These are phyloP conservation scores for Paramormyrops kingsleyae DNA, from an alignment of 2,113 vertebrate genomes.

Conservation along the genomic window DNA sequence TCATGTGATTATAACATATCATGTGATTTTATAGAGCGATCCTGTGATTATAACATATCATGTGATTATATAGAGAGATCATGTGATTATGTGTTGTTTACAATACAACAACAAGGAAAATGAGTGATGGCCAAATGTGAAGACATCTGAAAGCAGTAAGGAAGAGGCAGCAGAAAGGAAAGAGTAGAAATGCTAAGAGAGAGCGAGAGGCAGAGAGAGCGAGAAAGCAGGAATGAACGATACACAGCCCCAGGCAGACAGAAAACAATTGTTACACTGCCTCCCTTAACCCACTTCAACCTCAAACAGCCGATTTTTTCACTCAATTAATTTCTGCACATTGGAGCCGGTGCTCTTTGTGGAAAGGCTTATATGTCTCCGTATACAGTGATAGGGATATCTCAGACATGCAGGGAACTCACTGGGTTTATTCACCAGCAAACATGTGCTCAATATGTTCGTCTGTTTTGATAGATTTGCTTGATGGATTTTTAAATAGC, in stretches of 20 bases:
- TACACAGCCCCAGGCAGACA: slow-evolving; percentile 65
- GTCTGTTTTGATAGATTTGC: slow-evolving; percentile 10
- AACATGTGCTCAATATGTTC: not conserved
- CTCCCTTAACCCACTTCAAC: slow-evolving; percentile 67
- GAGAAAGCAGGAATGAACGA: slow-evolving; percentile 56
- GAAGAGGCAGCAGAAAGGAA: slow-evolving; percentile 20
- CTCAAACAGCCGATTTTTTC: slow-evolving; percentile 68
- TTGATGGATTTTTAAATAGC: slow-evolving; percentile 5
- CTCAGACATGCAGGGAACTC: not conserved
- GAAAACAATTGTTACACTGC: slow-evolving; percentile 66
- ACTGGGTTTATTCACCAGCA: not conserved
- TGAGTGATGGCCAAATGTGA: slow-evolving; percentile 18
- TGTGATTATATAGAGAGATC: not conserved
- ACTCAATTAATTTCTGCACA: slow-evolving; percentile 74
- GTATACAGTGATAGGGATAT: slow-evolving; percentile 2
- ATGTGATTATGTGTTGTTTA: not conserved
- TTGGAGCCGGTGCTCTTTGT: slow-evolving; percentile 58
- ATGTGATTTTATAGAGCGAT: not conserved
- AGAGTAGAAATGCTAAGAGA: not conserved
- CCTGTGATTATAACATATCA: not conserved
- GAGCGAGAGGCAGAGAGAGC: not conserved
- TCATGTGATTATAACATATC: not conserved
- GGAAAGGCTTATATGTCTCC: slow-evolving; percentile 54
- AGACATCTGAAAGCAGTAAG: slow-evolving; percentile 42
- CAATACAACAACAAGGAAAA: slow-evolving; percentile 15